Base-by-base conservation (phyloP, 2,113 vertebrate species). In the Cichladusa arquata region DNA sequence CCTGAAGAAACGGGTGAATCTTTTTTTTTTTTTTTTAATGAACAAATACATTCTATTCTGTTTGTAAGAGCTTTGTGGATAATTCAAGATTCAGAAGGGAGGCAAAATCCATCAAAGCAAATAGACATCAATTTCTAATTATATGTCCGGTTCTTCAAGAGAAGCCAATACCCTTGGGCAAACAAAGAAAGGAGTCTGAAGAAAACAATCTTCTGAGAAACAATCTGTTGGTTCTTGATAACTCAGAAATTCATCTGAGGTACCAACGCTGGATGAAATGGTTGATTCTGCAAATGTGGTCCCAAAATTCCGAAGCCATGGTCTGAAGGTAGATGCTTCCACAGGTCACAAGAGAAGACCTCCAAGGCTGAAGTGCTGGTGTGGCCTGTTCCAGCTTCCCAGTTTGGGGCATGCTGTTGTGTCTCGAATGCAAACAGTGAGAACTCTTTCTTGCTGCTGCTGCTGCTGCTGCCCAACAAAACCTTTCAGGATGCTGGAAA, bases 21-120 rank as follows among this genome's bases (percentile, higher is more conserved):
- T 64, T 93, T 92, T 93, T 95, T 91, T 95, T 89, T 94, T 95
- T 91, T 91, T 90, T 90, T 76, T 50, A 11, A 92, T 92, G 92
- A 97, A 96, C 82, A 97, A 95, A 96, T 97, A 90, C 85, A 95
- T 95, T 95, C 82, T 96, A 92, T 97, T 97, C 85, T 96, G 90
- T 96, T 94, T 94, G 87, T 81, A 90, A 94, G 60, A 77, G 93
- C 90, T 94, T 95, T 97, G 93, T 95, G 95, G 90, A 97, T 93
- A 95, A 91, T 93, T 93, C 79, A 83, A 79, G 76, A 96, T 93
- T 95, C 90, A 92, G 92, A 95, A 92, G 83, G 96, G 67, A 97
- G 60, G 76, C 88, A 93, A 94, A 96, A 95, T 86, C 80, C 95
- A 93, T 96, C 95, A 96, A 95, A 96, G 93, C 16, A 12, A 94